These are phyloP conservation scores for Mamestra brassicae DNA, from an alignment of 2,888 invertebrate species.

Conservation along the genomic window DNA sequence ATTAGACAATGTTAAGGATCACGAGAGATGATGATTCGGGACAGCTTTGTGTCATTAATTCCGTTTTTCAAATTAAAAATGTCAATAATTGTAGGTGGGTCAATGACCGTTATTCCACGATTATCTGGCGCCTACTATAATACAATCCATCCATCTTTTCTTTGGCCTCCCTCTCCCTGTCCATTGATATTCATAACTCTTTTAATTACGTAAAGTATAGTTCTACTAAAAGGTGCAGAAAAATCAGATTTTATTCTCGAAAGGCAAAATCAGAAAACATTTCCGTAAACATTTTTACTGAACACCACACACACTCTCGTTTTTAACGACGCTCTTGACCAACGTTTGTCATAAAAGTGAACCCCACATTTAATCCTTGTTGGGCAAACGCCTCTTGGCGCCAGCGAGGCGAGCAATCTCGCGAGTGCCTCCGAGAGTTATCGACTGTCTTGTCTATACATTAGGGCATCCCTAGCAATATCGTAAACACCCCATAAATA, in stretches of 20 bases:
- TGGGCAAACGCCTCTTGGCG: conserved; percentile 59
- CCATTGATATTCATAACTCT: too few species aligned
- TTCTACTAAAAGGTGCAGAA: too few species aligned
- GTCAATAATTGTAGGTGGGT: too few species aligned
- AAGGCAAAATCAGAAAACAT: neutral
- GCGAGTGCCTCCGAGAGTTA: conserved; percentile 68
- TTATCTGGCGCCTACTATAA: too few species aligned
- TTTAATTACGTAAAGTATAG: too few species aligned
- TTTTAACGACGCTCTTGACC: conserved; percentile 52
- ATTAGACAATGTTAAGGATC: too few species aligned
- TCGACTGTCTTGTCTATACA: conserved; percentile 62
- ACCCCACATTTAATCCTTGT: conserved; percentile 51
- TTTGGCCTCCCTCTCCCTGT: too few species aligned
- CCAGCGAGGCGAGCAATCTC: conserved; percentile 67
- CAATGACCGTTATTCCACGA: too few species aligned
- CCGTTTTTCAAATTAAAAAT: too few species aligned
- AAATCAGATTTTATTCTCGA: neutral
- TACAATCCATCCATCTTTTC: too few species aligned
- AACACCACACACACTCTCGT: conserved; percentile 14
- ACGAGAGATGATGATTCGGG: too few species aligned
- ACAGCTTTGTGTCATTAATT: too few species aligned
- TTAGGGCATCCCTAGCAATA: conserved; percentile 56
- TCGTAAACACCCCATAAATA: conserved; percentile 62
- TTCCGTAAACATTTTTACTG: neutral
- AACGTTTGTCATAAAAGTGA: conserved; percentile 41